Base-by-base conservation (phyloP, 1,140 invertebrate genomes). In the Platyura marginata region DNA sequence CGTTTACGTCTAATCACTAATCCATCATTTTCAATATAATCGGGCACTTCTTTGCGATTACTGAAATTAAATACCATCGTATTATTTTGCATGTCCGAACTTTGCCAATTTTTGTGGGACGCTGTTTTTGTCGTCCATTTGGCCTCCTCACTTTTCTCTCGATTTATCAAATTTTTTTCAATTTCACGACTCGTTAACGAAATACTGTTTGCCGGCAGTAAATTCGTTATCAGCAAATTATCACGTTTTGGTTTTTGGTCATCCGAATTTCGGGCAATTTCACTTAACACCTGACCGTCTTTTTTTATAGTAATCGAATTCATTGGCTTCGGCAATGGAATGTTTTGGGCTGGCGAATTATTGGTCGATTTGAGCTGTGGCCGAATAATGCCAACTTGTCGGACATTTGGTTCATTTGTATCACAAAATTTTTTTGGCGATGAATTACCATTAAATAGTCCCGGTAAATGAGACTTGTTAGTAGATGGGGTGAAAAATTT, bases 11-110 rank as follows among this genome's bases (percentile, higher is more conserved):
- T 70, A 43, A 77, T 70, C 42, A 81, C 73, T 49, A 82, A 67
- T 43, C 81, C 83, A 66, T 89, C 84, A 64, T 88, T 87, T 60
- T 86, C 81, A 56, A 89, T 85, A 63, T 90, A 88, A 69, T 88
- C 82, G 38, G 86, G 85, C 48, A 88, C 81, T 49, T 81, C 78
- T 57, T 81, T 82, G 49, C 79, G 71, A 57, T 74, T 70, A 48
- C 77, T 82, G 62, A 89, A 91, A 64, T 89, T 86, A 61, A 89
- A 89, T 38, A 89, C 81, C 63, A 87, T 79, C 9, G 80, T 77
- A 49, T 75, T 83, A 59, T 69, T 66, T 52, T 55, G 46, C 20
- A 39, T 20, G 18, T 36, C 36, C n/a, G 38, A 33, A 45, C 45
- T 45, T 40, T 50, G 52, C 20, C 47, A 48, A 13, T 48, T 44